A percentile compares a stretch with the other conserved stretches of the same genome.
These are phyloP conservation scores for Holocentrus rufus DNA, from an alignment of 2,797 vertebrate genomes.

Conservation along the genomic window DNA sequence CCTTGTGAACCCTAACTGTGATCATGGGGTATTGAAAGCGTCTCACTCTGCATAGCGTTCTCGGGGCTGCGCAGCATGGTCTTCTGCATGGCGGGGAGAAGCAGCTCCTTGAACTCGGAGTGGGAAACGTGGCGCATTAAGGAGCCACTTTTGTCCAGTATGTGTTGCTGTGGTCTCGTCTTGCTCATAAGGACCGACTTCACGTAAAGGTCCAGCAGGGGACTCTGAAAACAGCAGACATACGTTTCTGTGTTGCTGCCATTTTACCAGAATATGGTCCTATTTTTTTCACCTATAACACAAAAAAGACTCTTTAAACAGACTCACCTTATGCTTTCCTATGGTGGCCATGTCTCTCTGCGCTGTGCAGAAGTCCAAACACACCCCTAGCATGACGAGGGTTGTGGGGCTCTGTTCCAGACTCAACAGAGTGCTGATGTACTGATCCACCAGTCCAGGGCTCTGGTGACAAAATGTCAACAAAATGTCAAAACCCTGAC, in stretches of 20 bases:
- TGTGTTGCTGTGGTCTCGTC: slow-evolving; percentile 88
- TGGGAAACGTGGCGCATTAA: slow-evolving; percentile 92
- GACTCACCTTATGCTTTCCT: slow-evolving; percentile 87
- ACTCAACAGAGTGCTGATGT: slow-evolving; percentile 87
- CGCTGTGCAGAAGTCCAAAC: slow-evolving; percentile 89
- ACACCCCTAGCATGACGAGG: slow-evolving; percentile 87
- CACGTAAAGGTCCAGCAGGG: slow-evolving; percentile 91
- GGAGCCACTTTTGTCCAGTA: slow-evolving; percentile 89
- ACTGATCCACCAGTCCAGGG: slow-evolving; percentile 88
- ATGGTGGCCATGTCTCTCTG: slow-evolving; percentile 89
- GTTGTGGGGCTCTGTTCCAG: slow-evolving; percentile 88
- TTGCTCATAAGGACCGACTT: slow-evolving; percentile 96
- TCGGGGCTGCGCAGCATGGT: slow-evolving; percentile 95
- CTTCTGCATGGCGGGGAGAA: slow-evolving; percentile 93
- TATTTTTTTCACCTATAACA: too few species aligned
- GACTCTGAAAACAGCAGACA: slow-evolving; percentile 77
- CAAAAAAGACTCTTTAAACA: not conserved
- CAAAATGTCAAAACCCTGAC: slow-evolving; percentile 5
- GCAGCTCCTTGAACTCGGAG: slow-evolving; percentile 90
- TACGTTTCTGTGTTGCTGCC: not conserved
- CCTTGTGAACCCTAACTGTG: not conserved
- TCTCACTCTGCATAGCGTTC: slow-evolving; percentile 93
- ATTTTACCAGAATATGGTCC: too few species aligned
- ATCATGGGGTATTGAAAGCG: not conserved
- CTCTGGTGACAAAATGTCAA: slow-evolving; percentile 83